Percentiles rank a stretch among this genome's conserved stretches.
phyloP scores from a whole-genome alignment of 2,113 vertebrate genomes.

The Sorex fumeus region DNA sequence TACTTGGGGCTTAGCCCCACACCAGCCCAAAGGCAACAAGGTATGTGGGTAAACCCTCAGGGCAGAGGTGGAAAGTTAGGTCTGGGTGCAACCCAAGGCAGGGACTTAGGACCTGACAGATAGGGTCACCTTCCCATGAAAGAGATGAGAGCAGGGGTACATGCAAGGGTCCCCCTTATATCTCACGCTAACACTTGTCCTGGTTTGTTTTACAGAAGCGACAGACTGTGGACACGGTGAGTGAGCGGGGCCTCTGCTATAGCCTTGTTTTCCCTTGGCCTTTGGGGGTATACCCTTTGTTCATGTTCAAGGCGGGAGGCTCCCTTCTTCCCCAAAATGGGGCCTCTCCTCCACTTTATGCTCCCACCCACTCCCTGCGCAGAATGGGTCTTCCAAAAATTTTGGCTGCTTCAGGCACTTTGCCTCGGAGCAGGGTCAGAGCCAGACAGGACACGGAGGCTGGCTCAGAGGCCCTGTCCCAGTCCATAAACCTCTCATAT shows the following conservation, averaged over 20 bases:
- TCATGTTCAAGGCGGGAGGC: not conserved
- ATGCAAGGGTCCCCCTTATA: too few species aligned
- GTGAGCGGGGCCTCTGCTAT: slow-evolving; percentile 75
- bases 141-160: not conserved
- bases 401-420: not conserved
- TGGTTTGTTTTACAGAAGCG: slow-evolving; percentile 87
- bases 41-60: slow-evolving; percentile 82
- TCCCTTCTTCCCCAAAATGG: too few species aligned
- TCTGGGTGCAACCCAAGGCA: not conserved
- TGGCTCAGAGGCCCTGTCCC: not conserved
- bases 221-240: slow-evolving; percentile 85
- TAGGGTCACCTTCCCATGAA: not conserved
- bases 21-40: slow-evolving; percentile 82
- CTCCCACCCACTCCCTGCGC: not conserved
- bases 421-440: not conserved
- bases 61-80: slow-evolving; percentile 24
- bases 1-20: slow-evolving; percentile 71
- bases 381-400: not conserved
- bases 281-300: not conserved
- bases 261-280: not conserved
- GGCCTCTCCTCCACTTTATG: too few species aligned
- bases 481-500: slow-evolving; percentile 11
- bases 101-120: not conserved
- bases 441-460: accelerated
- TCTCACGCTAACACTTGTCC: not conserved